Base-by-base conservation (phyloP, 2,888 invertebrate species). In the Papilio demoleus region DNA sequence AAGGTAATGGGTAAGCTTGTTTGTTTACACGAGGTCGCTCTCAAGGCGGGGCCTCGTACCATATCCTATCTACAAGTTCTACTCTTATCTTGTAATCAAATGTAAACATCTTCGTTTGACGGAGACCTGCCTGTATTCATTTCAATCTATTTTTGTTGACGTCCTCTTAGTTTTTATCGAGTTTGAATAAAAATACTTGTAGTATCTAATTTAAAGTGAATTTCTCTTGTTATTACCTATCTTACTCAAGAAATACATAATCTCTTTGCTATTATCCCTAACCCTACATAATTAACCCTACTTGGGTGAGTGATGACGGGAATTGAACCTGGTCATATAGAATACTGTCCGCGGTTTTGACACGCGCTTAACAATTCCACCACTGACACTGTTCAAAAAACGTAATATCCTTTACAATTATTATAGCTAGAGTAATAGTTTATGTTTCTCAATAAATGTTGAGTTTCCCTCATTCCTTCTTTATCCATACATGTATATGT, bases 21-120 rank as follows among this genome's bases (percentile, higher is more conserved):
- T 89, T 88, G 76, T 74, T 70, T 75, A 86, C 86, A 86, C 80
- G 83, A 79, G 75, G 82, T 79, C 80, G 85, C 87, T 85, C 76
- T 86, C 79, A 82, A 73, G 34, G 68, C 60, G 50, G n/a, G 56
- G 53, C n/a, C n/a, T n/a, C n/a, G 38, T 58, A 69, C 70, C 68
- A 70, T 73, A 71, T 67, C 71, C 67, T 45, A 63, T 70, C 53
- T 64, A 24, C 50, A 17, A 47, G 68, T 72, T 70, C 72, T 74
- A 68, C 73, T 79, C 75, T 79, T 75, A 77, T 77, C 73, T 74
- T 71, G 74, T 81, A 80, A 86, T 84, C 80, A 80, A 81, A 84
- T 79, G 76, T 70, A 75, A 68, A 63, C 68, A 68, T 24, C 24
- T 45, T 63, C 58, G 78, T 77, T 61, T 61, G 14, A 50, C 36